Percentiles rank a stretch among this genome's conserved stretches.
Conservation (phyloP, 2,113 vertebrate species). For the Mobula birostris region DNA sequence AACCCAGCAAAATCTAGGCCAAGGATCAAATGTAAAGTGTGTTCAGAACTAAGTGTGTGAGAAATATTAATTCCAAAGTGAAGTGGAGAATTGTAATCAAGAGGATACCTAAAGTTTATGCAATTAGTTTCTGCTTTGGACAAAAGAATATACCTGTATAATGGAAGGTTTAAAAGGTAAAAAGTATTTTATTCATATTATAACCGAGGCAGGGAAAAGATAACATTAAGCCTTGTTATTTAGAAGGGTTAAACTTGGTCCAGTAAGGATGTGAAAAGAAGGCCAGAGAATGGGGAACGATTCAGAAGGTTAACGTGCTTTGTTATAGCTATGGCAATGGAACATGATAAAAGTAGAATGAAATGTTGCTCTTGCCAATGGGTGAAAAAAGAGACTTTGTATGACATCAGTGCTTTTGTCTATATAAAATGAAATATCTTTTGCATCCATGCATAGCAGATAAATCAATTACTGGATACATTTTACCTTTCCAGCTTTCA, state of each 20-base stretch:
- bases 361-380: conserved; percentile 27
- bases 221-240: not conserved
- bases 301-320: not conserved
- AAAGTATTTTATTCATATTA: not conserved
- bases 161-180: not conserved
- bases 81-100: not conserved
- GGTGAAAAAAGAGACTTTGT: not conserved
- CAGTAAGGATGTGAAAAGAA: conserved; percentile 11
- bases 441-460: not conserved
- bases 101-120: not conserved
- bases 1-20: too few species aligned
- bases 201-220: not conserved
- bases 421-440: conserved; percentile 10
- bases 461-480: conserved; percentile 7
- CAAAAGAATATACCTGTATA: not conserved
- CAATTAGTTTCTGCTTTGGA: not conserved
- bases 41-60: not conserved
- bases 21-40: not conserved
- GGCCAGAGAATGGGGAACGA: conserved; percentile 15
- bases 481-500: conserved; percentile 11
- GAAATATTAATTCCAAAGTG: not conserved
- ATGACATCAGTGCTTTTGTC: conserved; percentile 1
- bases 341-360: not conserved
- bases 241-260: not conserved
- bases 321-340: not conserved